Evolutionary conservation across 1,140 invertebrate genomes (phyloP).

Genomic region (Bombus confusus): DNA sequence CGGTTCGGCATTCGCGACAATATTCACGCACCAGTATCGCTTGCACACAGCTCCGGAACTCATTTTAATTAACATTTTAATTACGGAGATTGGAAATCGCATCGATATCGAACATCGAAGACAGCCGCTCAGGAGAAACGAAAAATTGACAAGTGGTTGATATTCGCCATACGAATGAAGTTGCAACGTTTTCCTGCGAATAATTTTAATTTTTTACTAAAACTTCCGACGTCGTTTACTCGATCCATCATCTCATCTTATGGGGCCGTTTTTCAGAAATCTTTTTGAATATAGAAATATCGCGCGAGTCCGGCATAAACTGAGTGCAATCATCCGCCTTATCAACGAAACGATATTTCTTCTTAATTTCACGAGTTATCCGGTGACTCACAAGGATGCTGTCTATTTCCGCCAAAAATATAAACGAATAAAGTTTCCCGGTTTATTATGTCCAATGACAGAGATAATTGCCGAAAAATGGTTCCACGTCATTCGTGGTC

Average conservation of each 20-base stretch:
- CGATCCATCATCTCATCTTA: too few relatives aligned
- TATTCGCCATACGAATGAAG: background rate
- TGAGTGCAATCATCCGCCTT: background rate
- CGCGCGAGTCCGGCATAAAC: background rate
- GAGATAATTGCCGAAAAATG: conserved; percentile 7
- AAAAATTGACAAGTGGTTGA: background rate
- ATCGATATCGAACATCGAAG: conserved; percentile 4
- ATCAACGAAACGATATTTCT: background rate
- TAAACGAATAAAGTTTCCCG: background rate
- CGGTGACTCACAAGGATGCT: background rate
- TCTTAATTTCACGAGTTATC: background rate
- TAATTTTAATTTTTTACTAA: background rate
- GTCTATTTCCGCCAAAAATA: background rate
- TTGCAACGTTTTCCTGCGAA: background rate
- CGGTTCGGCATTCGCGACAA: conserved; percentile 20
- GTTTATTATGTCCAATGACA: background rate
- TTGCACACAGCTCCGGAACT: conserved; percentile 9
- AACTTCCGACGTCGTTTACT: background rate
- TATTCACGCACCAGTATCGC: background rate
- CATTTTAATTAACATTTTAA: conserved; percentile 50
- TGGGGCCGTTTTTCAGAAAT: background rate
- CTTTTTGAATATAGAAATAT: too few relatives aligned
- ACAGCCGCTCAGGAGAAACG: background rate
- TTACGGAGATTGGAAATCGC: conserved; percentile 19
- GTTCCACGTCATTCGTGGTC: background rate